Conservation (phyloP, 2,113 vertebrate genomes). For the Crocuta crocuta region DNA sequence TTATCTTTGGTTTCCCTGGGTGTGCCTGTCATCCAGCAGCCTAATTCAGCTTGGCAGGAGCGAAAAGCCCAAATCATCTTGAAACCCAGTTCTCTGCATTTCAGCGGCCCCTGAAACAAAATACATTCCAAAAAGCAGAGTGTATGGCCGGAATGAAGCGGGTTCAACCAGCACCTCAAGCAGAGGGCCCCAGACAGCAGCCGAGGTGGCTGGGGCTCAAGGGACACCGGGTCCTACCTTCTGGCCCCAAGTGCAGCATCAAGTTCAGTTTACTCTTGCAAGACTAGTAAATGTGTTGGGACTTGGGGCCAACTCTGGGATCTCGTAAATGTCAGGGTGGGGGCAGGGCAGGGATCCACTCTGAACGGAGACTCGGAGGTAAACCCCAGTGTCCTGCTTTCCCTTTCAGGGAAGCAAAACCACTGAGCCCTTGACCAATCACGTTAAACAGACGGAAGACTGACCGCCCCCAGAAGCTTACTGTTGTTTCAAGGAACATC, state of each 20-base stretch:
- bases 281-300: neutral
- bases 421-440: neutral
- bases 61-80: conserved; percentile 30
- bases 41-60: neutral
- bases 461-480: neutral
- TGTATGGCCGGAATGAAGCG: neutral
- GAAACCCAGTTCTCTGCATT: conserved; percentile 1
- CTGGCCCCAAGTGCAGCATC: neutral
- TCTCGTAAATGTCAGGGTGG: neutral
- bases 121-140: neutral
- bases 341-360: neutral
- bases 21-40: neutral
- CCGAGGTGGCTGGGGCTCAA: neutral
- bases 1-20: conserved; percentile 49
- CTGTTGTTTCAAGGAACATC: neutral
- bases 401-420: conserved; percentile 17
- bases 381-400: neutral
- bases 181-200: neutral
- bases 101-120: conserved; percentile 34
- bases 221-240: neutral
- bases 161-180: neutral
- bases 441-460: neutral
- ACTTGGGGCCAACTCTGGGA: neutral
- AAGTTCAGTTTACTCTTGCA: neutral
- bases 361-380: neutral